phyloP scores from a whole-genome alignment of 2,113 vertebrate species.

The Todiramphus chloris region DNA sequence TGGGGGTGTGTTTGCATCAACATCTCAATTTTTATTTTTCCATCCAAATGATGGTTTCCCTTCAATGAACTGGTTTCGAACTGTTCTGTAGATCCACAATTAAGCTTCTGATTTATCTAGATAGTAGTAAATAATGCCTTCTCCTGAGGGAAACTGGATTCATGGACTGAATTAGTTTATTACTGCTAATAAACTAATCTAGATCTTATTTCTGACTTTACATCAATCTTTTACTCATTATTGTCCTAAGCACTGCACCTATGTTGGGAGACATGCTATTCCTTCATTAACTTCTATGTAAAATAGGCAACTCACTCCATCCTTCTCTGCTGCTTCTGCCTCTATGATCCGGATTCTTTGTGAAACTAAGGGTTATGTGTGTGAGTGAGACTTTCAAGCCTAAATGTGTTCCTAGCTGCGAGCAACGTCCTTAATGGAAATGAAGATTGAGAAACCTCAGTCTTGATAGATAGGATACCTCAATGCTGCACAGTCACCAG shows the following conservation, averaged over 20 bases:
- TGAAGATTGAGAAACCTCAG: background rate
- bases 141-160: background rate
- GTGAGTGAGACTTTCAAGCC: background rate
- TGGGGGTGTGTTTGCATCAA: background rate
- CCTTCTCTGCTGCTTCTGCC: background rate
- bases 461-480: background rate
- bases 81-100: background rate
- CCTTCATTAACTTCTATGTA: background rate
- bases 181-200: background rate
- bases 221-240: background rate
- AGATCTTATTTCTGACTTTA: background rate
- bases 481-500: background rate
- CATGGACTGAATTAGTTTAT: background rate
- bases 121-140: background rate
- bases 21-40: background rate
- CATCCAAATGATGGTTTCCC: background rate
- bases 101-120: background rate
- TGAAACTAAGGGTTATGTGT: background rate
- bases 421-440: background rate
- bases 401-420: background rate
- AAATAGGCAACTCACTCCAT: background rate
- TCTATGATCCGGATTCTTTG: background rate
- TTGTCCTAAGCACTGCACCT: background rate
- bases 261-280: background rate
- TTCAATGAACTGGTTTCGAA: background rate